Base-by-base conservation (phyloP, 2,888 invertebrate species). In the Dascillus cervinus region DNA sequence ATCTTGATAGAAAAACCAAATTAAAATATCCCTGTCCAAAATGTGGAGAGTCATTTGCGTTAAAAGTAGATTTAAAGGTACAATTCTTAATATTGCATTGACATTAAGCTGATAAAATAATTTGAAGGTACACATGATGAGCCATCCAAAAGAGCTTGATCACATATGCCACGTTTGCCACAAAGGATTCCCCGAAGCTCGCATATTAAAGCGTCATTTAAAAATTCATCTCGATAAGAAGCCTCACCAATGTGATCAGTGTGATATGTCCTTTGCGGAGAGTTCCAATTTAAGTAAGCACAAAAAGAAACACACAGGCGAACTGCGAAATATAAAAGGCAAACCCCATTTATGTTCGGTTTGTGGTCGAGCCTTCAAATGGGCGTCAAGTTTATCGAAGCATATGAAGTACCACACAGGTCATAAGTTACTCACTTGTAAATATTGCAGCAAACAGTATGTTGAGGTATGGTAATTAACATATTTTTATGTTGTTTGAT, bases 401-500 rank as follows among this genome's bases (percentile, higher is more conserved):
- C 70, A 70, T 39, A 68, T 66, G 65, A 69, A 69, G 41, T 66
- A 68, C 44, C 70, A 70, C 43, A 69, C 70, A 2, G 67, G 68
- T 3, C 66, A 66, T 43, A 68, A 68, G 44, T 49, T 70, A 22
- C 49, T 68, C 12, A 55, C 62, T 13, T 69, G 70, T 33, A 58
- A 65, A 30, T 64, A 58, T 46, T 70, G 70, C 41, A 59, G 58
- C 13, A 68, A 67, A 36, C 66, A 66, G 38, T 70, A 68, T 43
- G 68, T 67, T 2, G 70, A 69, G 49, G 64, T 61, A 36, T n/a
- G 50, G 52, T 34, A 25, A 8, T 19, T 14, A 13, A 13, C 11
- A 13, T 22, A 14, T 22, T 32, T 39, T 33, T 20, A 41, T 32
- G n/a, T n/a, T n/a, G n/a, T 17, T 17, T 23, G 8, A 11, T 23